Conservation (phyloP, 2,113 vertebrate species). For the Nothocercus julius region DNA sequence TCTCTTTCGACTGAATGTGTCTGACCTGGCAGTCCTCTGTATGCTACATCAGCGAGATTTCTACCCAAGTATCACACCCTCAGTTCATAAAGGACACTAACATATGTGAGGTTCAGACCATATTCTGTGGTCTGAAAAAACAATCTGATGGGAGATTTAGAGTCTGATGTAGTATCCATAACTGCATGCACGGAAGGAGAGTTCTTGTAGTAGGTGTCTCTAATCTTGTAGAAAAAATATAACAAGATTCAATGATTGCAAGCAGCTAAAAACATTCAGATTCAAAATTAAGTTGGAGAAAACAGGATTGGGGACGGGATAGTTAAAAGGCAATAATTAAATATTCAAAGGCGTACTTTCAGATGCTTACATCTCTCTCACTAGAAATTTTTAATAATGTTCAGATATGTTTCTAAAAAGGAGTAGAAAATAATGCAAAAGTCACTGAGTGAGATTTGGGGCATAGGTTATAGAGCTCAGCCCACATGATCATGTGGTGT, state of each 20-base stretch:
- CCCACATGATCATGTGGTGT: background rate
- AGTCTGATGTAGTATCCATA: background rate
- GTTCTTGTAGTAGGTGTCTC: background rate
- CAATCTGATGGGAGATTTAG: background rate
- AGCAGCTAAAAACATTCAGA: background rate
- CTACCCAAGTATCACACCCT: background rate
- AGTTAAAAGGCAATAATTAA: background rate
- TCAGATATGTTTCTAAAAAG: background rate
- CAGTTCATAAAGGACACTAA: background rate
- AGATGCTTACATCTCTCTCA: background rate
- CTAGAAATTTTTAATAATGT: background rate
- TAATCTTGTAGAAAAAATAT: background rate
- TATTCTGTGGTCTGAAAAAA: background rate
- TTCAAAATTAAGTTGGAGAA: background rate
- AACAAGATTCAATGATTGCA: background rate
- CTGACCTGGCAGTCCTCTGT: background rate
- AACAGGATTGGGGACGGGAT: background rate
- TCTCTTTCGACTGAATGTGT: background rate
- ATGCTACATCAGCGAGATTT: background rate
- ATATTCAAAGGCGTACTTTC: background rate
- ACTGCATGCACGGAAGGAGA: background rate
- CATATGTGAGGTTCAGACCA: background rate
- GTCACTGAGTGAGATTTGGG: background rate
- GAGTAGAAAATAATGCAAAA: background rate
- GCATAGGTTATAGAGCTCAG: background rate